Percentiles rank a stretch among this genome's conserved stretches.
These are phyloP conservation scores for Galerucella calmariensis DNA, from an alignment of 2,888 invertebrate genomes.

Conservation along the genomic window DNA sequence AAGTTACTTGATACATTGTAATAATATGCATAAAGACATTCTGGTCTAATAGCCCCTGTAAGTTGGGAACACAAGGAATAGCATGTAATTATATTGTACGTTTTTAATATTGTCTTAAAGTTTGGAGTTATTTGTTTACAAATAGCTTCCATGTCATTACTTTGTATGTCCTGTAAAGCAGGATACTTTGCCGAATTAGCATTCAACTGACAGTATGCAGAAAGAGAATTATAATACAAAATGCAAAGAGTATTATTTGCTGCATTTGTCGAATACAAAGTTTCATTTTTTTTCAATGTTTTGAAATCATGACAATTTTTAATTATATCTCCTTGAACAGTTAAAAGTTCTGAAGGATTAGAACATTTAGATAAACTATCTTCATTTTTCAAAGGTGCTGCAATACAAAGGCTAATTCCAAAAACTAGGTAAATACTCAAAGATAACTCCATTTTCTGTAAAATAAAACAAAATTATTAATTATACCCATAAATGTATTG, in stretches of 20 bases:
- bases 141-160: not conserved
- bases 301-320: conserved; percentile 45
- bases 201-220: conserved; percentile 42
- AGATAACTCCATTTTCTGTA: conserved; percentile 10
- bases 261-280: conserved; percentile 22
- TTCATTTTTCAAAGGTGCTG: not conserved
- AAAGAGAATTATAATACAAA: conserved; percentile 49
- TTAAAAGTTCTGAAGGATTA: conserved; percentile 1
- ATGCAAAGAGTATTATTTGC: conserved; percentile 47
- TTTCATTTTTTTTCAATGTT: conserved; percentile 33
- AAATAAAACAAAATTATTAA: not conserved
- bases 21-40: conserved; percentile 13
- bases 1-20: not conserved
- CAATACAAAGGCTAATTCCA: not conserved
- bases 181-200: conserved; percentile 8
- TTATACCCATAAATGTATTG: not conserved
- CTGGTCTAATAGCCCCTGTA: not conserved
- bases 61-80: not conserved
- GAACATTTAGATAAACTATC: not conserved
- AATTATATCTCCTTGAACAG: conserved; percentile 34
- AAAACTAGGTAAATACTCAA: not conserved
- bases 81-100: not conserved
- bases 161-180: not conserved
- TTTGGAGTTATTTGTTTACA: conserved; percentile 1
- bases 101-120: not conserved